Evolutionary conservation across 2,888 invertebrate species (phyloP), one percentile per base, ranked within the genome.

Genomic region (Leistus spinibarbis): DNA sequence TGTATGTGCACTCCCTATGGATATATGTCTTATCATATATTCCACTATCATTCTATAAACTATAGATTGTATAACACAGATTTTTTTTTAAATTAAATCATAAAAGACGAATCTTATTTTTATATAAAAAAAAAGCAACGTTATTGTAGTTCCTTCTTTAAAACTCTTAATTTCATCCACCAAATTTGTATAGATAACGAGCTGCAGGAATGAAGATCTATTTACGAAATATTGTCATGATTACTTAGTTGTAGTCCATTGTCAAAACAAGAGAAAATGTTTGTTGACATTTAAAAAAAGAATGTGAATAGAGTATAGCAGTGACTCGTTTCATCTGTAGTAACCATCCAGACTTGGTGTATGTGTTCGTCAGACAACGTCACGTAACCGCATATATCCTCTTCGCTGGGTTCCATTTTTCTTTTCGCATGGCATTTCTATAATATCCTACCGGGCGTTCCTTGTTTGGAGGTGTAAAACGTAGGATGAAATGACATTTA

Each of bases 401-500:
- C 53, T 70, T 60, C 57, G 53, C 63, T 10, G 20, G 54, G 70
- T 70, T 63, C 63, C 70, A 70, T 70, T 70, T 70, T 70, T 70
- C 70, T 70, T 70, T 70, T 70, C 40, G 70, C 63, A 63, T 70
- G 70, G 63, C 70, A 70, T 63, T 70, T 70, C 70, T 70, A 63
- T 63, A 70, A 70, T 57, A 57, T 57, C 17, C 57, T 16, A 19
- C 9, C 17, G 60, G 23, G 27, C 19, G 60, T 53, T 69, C 56
- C 22, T 10, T 40, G 24, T 60, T 22, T 62, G 22, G 62, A 17
- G 57, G 54, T 63, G 70, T 70, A 70, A 70, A 56, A 64, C 64
- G 71, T 71, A 64, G 10, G 65, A 54, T 54, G 71, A 71, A 71
- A 71, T 71, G 71, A 71, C 65, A 71, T 71, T 71, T 71, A 71